Percentiles rank a stretch among this genome's conserved stretches.
Conservation (phyloP, 1,140 invertebrate genomes). For the Microplitis mediator region DNA sequence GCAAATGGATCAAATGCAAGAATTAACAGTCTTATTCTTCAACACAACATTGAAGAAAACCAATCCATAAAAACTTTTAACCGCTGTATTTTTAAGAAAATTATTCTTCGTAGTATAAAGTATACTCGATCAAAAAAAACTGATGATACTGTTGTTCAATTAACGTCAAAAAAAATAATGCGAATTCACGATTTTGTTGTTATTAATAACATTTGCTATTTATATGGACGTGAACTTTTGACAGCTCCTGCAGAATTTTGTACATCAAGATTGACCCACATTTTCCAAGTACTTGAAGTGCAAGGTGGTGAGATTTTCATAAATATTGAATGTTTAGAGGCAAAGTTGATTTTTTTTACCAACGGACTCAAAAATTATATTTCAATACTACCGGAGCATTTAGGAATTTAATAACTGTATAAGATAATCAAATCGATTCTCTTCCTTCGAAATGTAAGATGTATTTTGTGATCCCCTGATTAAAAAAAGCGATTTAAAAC, state of each 20-base stretch:
- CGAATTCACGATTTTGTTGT: neutral
- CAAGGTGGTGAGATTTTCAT: neutral
- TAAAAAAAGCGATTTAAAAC: too few relatives aligned
- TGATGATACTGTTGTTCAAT: slow-evolving; percentile 8
- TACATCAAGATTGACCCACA: neutral
- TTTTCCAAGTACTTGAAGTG: neutral
- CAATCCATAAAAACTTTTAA: neutral
- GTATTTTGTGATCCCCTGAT: too few relatives aligned
- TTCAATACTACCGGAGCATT: neutral
- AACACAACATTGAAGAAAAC: neutral
- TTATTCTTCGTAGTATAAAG: neutral
- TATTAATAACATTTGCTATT: neutral
- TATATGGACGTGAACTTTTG: neutral
- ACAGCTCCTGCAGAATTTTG: neutral
- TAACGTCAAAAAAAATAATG: neutral
- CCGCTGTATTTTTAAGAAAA: neutral
- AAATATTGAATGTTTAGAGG: neutral
- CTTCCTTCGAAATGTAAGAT: too few relatives aligned
- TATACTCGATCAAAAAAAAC: neutral
- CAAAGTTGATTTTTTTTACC: too few relatives aligned
- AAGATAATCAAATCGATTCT: too few relatives aligned
- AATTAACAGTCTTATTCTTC: neutral
- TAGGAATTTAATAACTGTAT: too few relatives aligned
- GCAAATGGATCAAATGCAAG: neutral
- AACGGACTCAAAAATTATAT: too few relatives aligned